Percentiles rank a stretch among this genome's conserved stretches.
phyloP scores from a whole-genome alignment of 35 echinoderm and acorn worm species.

The Heliocidaris tuberculata region DNA sequence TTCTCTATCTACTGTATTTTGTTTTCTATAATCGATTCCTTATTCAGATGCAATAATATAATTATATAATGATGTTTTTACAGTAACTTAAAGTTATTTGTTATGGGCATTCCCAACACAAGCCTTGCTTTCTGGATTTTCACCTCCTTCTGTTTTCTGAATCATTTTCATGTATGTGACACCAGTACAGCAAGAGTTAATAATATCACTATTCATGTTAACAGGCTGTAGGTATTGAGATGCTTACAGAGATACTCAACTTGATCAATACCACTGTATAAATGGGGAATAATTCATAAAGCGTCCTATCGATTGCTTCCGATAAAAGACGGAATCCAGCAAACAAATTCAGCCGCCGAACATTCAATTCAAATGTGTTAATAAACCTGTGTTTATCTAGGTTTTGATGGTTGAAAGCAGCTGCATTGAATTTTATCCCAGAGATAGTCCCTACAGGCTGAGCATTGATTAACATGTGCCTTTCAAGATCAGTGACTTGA shows the following conservation, averaged over 20 bases:
- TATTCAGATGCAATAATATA: too few relatives aligned
- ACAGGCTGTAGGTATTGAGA: background rate
- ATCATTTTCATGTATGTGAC: too few relatives aligned
- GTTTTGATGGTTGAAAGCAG: background rate
- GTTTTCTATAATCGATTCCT: too few relatives aligned
- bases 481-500: background rate
- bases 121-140: too few relatives aligned
- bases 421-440: background rate
- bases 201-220: background rate
- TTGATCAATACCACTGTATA: background rate
- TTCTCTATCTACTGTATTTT: too few relatives aligned
- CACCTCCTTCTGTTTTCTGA: too few relatives aligned
- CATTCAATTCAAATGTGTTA: background rate
- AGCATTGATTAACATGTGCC: background rate
- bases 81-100: too few relatives aligned
- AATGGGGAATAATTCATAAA: background rate
- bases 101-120: too few relatives aligned
- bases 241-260: background rate
- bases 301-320: background rate
- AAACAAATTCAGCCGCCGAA: background rate
- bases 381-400: background rate
- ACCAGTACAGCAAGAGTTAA: background rate
- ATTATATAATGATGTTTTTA: too few relatives aligned
- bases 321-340: background rate
- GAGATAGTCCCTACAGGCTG: background rate